Percentiles rank a stretch among this genome's conserved stretches.
Evolutionary conservation across 1,140 invertebrate species (phyloP).

Genomic region (Drosophila parabipectinata): DNA sequence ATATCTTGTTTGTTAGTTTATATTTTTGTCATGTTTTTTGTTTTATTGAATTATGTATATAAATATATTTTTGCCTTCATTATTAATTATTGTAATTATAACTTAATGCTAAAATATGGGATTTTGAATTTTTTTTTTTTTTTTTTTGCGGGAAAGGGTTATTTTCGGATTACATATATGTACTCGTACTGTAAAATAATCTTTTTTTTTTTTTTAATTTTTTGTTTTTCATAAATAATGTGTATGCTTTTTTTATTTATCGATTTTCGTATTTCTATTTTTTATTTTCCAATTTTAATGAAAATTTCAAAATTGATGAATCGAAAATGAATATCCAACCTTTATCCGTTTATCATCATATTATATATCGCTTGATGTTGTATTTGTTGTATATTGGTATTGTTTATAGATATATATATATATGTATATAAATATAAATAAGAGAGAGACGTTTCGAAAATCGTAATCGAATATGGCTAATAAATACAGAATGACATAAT

Average conservation of each 20-base stretch:
- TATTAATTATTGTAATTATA: conserved; percentile 64
- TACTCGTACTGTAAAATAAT: conserved; percentile 74
- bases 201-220: conserved; percentile 10
- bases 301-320: neutral
- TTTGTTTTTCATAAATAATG: conserved; percentile 60
- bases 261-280: neutral
- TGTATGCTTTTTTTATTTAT: conserved; percentile 56
- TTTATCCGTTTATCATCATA: conserved; percentile 17
- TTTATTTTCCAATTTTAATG: conserved; percentile 2
- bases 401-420: conserved; percentile 48
- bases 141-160: conserved; percentile 6
- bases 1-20: neutral
- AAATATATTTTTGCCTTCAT: conserved; percentile 75
- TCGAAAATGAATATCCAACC: neutral
- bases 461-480: conserved; percentile 62
- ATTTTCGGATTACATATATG: conserved; percentile 55
- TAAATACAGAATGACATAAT: conserved; percentile 58
- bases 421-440: conserved; percentile 52
- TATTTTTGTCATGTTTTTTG: conserved; percentile 41
- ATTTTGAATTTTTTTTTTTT: neutral
- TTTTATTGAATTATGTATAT: conserved; percentile 80
- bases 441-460: conserved; percentile 67
- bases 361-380: conserved; percentile 28
- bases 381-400: conserved; percentile 33
- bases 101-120: conserved; percentile 76